These are phyloP conservation scores for Amphipyra tragopoginis DNA, from an alignment of 2,888 invertebrate genomes.

Conservation along the genomic window DNA sequence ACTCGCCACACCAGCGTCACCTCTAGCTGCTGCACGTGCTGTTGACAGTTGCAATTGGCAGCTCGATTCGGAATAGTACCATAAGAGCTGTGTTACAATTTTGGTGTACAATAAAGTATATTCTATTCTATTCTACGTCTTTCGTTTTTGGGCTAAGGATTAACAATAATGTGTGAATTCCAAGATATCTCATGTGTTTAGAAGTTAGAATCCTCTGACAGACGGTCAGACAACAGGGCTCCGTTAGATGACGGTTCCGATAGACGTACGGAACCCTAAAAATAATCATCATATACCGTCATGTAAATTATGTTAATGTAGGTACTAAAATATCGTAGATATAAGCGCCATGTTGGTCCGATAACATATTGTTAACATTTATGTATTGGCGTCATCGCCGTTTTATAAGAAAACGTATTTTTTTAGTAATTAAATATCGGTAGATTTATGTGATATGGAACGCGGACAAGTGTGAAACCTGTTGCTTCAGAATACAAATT, in stretches of 20 bases:
- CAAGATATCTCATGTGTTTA: too few species aligned
- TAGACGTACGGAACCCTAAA: background rate
- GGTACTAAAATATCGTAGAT: slow-evolving; percentile 30
- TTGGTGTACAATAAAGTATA: too few species aligned
- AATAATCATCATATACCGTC: background rate
- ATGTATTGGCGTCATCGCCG: slow-evolving; percentile 29
- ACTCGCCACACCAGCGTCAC: too few species aligned
- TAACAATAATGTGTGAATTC: too few species aligned
- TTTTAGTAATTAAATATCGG: slow-evolving; percentile 8
- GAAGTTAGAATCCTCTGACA: too few species aligned
- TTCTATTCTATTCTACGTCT: too few species aligned
- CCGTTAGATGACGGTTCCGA: slow-evolving; percentile 4
- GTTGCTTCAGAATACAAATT: background rate
- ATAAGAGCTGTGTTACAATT: too few species aligned
- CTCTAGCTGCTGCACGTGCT: too few species aligned
- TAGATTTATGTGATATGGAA: slow-evolving; percentile 7
- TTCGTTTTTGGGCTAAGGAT: too few species aligned
- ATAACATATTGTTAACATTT: slow-evolving; percentile 20
- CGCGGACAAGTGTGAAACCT: slow-evolving; percentile 22
- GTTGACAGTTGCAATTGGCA: too few species aligned
- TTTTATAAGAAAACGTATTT: slow-evolving; percentile 8
- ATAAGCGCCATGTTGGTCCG: slow-evolving; percentile 27
- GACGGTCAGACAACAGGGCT: background rate
- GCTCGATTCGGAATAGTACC: too few species aligned
- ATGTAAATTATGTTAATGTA: slow-evolving; percentile 33